Base-by-base conservation (phyloP, 2,113 vertebrate species). In the Lathamus discolor region DNA sequence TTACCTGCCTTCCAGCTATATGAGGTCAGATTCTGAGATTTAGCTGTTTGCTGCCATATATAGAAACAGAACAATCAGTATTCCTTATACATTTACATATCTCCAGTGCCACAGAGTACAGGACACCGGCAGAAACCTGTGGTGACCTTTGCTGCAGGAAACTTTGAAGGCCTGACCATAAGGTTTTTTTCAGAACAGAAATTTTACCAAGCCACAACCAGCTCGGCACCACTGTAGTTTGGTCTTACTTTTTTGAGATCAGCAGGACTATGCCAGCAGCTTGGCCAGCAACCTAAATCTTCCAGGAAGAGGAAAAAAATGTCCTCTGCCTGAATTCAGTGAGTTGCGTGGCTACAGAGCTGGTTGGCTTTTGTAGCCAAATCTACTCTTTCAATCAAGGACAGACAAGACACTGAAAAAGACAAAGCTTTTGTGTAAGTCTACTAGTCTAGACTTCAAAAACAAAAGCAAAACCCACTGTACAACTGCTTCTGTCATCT, bases 141-240 rank as follows among this genome's bases (percentile, higher is more conserved):
- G 41, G 69, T 49, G 77, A 90, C 86, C 86, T 96, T 64, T 76
- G 35, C 69, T 84, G 77, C 48, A 94, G 73, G 62, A 75, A 88
- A 89, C n/a, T 83, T 77, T 48, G 57, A 66, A 92, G 66, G 62
- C 55, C 44, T 84, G 25, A 79, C 61, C 70, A 41, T 70, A 67
- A 84, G 69, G 48, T 86, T 83, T 75, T 92, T 94, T 90, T 94
- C 39, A 92, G 80, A 86, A 88, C 19, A 93, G 88, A 95, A 88
- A 94, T 88, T 12, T 93, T 61, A 94, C 85, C 81, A 90, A 93
- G 73, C n/a, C 57, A 86, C 66, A 84, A 79, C 62, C 52, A 89
- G 44, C 69, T 61, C 4, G 2, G 66, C 62, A 89, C 41, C 52
- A 54, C 39, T 41, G 74, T 52, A 77, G 48, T 78, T 84, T 43